Evolutionary conservation across 2,797 vertebrate species (phyloP).

Genomic region (Falco novaeseelandiae): DNA sequence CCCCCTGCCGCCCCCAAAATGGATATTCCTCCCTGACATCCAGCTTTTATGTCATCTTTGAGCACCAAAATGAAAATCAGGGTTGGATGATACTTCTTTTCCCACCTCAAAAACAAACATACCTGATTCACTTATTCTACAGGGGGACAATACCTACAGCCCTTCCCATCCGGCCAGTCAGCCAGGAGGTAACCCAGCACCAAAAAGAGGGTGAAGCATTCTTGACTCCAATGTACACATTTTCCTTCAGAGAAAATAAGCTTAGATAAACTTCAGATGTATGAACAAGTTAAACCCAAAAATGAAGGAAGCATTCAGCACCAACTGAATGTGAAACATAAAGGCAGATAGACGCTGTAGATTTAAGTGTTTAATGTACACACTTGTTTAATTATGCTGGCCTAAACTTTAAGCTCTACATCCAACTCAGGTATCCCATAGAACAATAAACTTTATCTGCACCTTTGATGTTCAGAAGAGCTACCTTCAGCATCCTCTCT

Average conservation of each 20-base stretch:
- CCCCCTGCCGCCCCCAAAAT: neutral
- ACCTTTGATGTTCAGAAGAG: conserved; percentile 14
- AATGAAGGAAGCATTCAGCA: neutral
- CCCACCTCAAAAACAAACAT: neutral
- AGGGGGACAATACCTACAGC: neutral
- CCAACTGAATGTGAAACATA: neutral
- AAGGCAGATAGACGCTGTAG: neutral
- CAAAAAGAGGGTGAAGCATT: neutral
- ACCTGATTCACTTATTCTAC: neutral
- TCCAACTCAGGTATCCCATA: neutral
- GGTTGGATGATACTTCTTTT: neutral
- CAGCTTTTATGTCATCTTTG: neutral
- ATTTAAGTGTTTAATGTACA: neutral
- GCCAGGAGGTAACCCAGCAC: neutral
- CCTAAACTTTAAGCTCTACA: neutral
- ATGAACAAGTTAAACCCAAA: neutral
- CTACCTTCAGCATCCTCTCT: neutral
- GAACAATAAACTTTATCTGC: conserved; percentile 5
- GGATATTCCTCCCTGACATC: neutral
- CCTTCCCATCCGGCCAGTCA: neutral
- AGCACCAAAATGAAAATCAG: neutral
- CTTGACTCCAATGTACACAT: neutral
- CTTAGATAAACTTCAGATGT: neutral
- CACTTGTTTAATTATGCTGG: neutral
- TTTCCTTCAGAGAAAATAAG: neutral